These are phyloP conservation scores for Amblyopsis rosae DNA, from an alignment of 2,113 vertebrate genomes.

Conservation along the genomic window DNA sequence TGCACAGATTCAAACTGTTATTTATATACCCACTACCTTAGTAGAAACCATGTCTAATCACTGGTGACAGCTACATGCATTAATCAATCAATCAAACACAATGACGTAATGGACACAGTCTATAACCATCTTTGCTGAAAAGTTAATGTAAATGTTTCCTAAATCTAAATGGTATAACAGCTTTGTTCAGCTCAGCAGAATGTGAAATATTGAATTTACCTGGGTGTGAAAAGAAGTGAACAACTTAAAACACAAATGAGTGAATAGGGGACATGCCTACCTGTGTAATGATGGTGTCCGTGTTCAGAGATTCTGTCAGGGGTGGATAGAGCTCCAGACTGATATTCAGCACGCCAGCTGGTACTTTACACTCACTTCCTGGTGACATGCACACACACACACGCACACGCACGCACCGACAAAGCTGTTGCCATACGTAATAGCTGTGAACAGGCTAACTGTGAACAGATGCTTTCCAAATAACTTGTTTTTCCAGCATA, in stretches of 20 bases:
- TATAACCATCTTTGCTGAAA: too few species aligned
- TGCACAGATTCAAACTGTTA: too few species aligned
- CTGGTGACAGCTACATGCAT: too few species aligned
- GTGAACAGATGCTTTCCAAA: neutral
- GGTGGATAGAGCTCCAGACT: constrained; percentile 91
- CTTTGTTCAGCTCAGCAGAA: neutral
- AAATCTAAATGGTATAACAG: neutral
- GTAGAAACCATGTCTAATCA: too few species aligned
- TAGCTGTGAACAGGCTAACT: neutral
- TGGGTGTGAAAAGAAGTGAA: neutral
- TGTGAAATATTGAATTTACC: too few species aligned
- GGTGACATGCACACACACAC: constrained; percentile 31
- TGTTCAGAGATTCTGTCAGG: constrained; percentile 80
- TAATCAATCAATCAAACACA: too few species aligned
- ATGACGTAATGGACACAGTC: too few species aligned
- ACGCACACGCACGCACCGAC: neutral
- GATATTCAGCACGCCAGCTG: constrained; percentile 90
- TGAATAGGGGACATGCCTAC: constrained; percentile 63
- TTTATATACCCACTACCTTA: too few species aligned
- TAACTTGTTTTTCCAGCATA: neutral
- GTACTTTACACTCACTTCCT: constrained; percentile 94
- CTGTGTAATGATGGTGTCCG: constrained; percentile 89
- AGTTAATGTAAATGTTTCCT: neutral
- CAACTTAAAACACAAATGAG: neutral
- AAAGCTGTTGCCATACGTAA: neutral